phyloP scores from a whole-genome alignment of 2,113 vertebrate species.

The Desmodus rotundus region DNA sequence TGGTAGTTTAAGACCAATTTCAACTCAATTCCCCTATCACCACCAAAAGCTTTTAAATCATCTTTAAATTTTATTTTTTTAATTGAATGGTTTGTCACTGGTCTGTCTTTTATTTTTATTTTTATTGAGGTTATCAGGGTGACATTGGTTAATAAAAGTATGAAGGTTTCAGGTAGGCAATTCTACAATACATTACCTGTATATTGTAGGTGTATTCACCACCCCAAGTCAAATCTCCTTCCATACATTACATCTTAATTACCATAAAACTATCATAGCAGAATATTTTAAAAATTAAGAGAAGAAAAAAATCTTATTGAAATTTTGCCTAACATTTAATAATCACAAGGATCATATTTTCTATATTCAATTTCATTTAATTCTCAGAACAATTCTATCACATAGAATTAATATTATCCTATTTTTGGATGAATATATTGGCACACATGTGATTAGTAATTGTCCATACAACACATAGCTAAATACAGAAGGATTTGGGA shows the following conservation, averaged over 20 bases:
- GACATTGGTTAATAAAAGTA: no score
- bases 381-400: not conserved
- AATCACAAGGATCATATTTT: not conserved
- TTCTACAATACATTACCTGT: no score
- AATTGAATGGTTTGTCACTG: no score
- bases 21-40: not conserved
- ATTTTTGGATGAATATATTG: not conserved
- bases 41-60: not conserved
- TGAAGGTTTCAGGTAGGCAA: no score
- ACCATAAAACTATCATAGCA: not conserved
- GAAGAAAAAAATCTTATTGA: not conserved
- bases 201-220: no score
- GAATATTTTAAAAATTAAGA: not conserved
- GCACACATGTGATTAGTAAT: not conserved
- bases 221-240: no score
- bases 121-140: no score
- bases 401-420: not conserved
- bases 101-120: no score
- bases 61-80: not conserved
- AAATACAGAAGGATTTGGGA: not conserved
- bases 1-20: not conserved
- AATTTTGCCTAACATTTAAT: not conserved
- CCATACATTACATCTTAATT: not conserved
- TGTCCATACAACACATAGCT: not conserved
- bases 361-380: not conserved